Evolutionary conservation across 1,140 invertebrate species (phyloP), one percentile per base, ranked within the genome.

Genomic region (silkworm (Bombyx mori)): DNA sequence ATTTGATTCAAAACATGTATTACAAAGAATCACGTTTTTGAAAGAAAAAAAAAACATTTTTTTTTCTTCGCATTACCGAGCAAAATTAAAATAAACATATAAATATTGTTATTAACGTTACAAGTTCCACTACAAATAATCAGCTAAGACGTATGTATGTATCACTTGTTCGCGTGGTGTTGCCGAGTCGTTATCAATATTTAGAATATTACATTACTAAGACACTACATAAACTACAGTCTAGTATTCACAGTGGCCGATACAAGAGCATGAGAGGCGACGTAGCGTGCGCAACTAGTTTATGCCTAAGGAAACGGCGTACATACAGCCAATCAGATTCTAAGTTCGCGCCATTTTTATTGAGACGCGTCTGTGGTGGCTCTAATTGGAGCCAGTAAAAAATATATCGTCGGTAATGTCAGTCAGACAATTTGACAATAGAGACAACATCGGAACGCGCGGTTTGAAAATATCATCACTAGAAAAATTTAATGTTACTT

Each of bases 141-240:
- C 80, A 81, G 75, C 75, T 81, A 75, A 79, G 56, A 82, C 77
- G 80, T 86, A 35, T 35, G 26, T 35, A 35, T 35, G 26, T 35
- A 86, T 86, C 83, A 86, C 83, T 84, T 77, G 69, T 79, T 79
- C 70, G 76, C 79, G 73, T 86, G 83, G 83, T 86, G 83, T 86
- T 86, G 79, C 71, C 71, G 69, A 75, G 72, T 84, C 73, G 57
- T 48, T n/a, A 43, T 53, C 68, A 78, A 79, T 82, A 82, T 84
- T 86, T 86, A 83, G 79, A 86, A 83, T 86, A 83, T 85, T 73
- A 75, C 74, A 61, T 73, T 77, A 74, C 83, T 83, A 83, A 85
- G 71, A 81, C 81, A 86, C 83, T 86, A 86, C 83, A 49, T 35
- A 68, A 56, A 62, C 83, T 85, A 85, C 80, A 62, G 68, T 73